Conservation (phyloP, 2,113 vertebrate genomes). For the Telmatochromis brachygnathus region DNA sequence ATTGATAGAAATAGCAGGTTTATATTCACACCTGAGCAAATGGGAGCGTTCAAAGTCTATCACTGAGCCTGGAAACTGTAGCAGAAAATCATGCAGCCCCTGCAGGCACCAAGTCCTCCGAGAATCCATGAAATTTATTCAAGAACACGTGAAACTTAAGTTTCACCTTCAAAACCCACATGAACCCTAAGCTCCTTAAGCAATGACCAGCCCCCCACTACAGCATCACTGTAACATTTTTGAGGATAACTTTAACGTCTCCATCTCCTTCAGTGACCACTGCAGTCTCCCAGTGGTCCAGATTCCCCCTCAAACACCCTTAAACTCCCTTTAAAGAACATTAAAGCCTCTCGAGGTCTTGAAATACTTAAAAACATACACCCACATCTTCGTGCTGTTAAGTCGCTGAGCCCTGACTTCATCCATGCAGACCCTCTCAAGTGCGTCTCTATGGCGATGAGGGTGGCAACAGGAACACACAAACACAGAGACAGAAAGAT, state of each 20-base stretch:
- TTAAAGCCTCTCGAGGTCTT: not conserved
- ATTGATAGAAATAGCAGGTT: rapidly evolving
- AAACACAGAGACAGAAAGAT: not conserved
- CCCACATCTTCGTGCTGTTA: not conserved
- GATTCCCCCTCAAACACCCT: not conserved
- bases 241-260: not conserved
- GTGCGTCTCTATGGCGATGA: not conserved
- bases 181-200: not conserved
- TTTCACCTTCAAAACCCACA: not conserved
- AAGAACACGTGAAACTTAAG: not conserved
- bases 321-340: not conserved
- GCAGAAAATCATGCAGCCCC: rapidly evolving
- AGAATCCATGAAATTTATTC: not conserved
- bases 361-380: not conserved
- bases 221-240: rapidly evolving
- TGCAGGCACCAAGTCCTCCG: not conserved
- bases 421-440: not conserved
- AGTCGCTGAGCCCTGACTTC: not conserved
- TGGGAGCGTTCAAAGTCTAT: rapidly evolving
- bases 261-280: not conserved
- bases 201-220: not conserved
- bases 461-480: not conserved
- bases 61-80: not conserved
- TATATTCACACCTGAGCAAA: not conserved
- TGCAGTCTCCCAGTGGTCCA: not conserved